Evolutionary conservation across 2,888 invertebrate species (phyloP).

Genomic region (Zelleria hepariella): DNA sequence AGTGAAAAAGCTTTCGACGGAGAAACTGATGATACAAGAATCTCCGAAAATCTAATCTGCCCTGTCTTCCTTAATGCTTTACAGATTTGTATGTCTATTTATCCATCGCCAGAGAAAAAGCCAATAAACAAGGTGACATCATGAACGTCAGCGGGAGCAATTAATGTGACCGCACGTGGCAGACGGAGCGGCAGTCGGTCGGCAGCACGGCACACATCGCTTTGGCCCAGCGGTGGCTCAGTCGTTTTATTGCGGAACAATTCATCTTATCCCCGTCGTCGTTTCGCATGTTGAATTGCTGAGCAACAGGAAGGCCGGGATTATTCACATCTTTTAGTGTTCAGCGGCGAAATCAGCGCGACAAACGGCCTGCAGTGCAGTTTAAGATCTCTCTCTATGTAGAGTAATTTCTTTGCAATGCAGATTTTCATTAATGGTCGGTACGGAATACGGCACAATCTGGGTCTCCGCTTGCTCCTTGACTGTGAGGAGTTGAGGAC

Average conservation of each 20-base stretch:
- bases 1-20: no score
- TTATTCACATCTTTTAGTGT: background rate
- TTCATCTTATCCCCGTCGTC: conserved; percentile 22
- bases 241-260: conserved; percentile 25
- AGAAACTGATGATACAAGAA: no score
- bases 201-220: background rate
- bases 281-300: conserved; percentile 2
- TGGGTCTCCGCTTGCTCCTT: no score
- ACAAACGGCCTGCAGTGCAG: background rate
- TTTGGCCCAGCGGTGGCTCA: conserved; percentile 12
- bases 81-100: no score
- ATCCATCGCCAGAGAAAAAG: background rate
- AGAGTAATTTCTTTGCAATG: background rate
- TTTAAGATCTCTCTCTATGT: background rate
- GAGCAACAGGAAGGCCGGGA: conserved; percentile 6
- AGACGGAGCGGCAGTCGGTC: background rate
- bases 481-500: no score
- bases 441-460: no score
- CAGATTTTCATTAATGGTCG: background rate
- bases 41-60: no score
- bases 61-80: no score
- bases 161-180: background rate
- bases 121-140: background rate
- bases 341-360: background rate
- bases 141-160: background rate